These are phyloP conservation scores for Clarias batrachus DNA, from an alignment of 2,113 vertebrate genomes.

Conservation along the genomic window DNA sequence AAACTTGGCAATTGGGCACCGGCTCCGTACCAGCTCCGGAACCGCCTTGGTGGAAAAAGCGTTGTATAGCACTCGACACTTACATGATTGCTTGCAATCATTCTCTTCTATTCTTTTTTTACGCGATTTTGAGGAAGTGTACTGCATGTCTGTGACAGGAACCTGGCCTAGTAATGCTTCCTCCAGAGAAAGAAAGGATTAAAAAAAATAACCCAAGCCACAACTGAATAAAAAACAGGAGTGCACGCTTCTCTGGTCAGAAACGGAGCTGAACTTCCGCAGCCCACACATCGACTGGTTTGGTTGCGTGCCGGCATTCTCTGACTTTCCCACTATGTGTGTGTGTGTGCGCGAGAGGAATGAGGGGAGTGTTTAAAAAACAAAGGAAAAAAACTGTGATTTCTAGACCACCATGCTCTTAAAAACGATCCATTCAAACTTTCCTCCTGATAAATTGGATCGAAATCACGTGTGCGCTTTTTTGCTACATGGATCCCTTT, in stretches of 20 bases:
- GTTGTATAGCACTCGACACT: too few relatives aligned
- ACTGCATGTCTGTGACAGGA: background rate
- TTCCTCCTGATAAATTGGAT: background rate
- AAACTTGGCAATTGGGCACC: too few relatives aligned
- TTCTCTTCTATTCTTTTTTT: background rate
- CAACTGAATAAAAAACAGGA: background rate
- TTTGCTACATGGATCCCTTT: background rate
- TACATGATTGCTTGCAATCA: background rate
- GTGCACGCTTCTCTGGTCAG: background rate
- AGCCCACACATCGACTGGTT: background rate
- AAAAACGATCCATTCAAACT: background rate
- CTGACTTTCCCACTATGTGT: background rate
- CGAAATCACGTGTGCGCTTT: background rate
- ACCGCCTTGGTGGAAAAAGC: too few relatives aligned
- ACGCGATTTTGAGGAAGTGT: background rate
- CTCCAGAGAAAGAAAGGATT: background rate
- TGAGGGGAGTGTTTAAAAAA: background rate
- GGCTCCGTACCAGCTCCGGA: too few relatives aligned
- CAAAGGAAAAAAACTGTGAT: background rate
- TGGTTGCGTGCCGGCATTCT: background rate
- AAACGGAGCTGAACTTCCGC: background rate
- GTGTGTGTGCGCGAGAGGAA: background rate
- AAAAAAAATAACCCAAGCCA: background rate
- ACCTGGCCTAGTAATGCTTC: background rate
- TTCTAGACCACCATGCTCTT: conserved; percentile 6